These are phyloP conservation scores for Eupeodes corollae DNA, from an alignment of 1,140 invertebrate genomes.

Conservation along the genomic window DNA sequence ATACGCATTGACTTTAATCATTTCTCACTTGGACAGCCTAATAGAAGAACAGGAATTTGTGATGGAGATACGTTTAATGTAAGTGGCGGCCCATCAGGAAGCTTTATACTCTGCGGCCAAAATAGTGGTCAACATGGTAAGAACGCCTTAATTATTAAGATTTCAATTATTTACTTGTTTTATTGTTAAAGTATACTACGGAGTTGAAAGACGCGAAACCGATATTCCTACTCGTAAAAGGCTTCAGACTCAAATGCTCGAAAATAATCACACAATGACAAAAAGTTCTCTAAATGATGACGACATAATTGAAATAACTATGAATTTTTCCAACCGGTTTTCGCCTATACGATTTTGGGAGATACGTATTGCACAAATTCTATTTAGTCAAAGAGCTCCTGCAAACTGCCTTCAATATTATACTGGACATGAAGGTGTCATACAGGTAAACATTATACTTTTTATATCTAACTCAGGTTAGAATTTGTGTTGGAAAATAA, in stretches of 20 bases:
- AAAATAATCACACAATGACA: conserved; percentile 4
- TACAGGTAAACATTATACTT: conserved; percentile 13
- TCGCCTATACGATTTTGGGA: conserved; percentile 60
- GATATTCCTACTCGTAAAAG: no score
- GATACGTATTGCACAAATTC: conserved; percentile 57
- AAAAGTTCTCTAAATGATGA: conserved; percentile 1
- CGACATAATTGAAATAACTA: conserved; percentile 21
- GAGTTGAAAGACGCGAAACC: conserved; percentile 40
- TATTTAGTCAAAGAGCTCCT: conserved; percentile 59
- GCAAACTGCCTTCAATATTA: conserved; percentile 63
- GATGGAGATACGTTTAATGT: conserved; percentile 59
- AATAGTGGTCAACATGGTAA: conserved; percentile 74
- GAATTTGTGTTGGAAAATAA: no score
- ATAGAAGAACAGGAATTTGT: conserved; percentile 62
- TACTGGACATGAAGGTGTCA: conserved; percentile 42
- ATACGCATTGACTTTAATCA: conserved; percentile 67
- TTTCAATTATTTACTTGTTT: conserved; percentile 5
- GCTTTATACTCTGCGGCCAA: conserved; percentile 61
- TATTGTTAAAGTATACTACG: conserved; percentile 49
- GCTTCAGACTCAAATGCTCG: no score
- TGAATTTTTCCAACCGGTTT: conserved; percentile 40
- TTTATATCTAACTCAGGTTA: no score
- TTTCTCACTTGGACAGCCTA: conserved; percentile 70
- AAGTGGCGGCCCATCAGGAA: conserved; percentile 43
- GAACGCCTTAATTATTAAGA: conserved; percentile 20